Evolutionary conservation across 2,797 vertebrate genomes (phyloP), one percentile per base, ranked within the genome.

Genomic region (Mallotus villosus): DNA sequence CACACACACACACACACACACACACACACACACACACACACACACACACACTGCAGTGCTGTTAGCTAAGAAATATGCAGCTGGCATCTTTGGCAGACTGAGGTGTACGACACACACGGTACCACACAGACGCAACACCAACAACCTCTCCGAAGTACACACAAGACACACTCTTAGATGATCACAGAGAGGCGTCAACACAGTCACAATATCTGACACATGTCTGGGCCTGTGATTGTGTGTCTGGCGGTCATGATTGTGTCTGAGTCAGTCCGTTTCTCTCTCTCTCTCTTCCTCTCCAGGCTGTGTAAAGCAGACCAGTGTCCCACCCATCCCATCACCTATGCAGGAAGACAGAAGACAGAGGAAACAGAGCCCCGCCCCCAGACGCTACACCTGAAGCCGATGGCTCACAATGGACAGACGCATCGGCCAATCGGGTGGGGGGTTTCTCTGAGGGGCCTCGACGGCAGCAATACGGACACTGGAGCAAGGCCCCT

Each of bases 391-490:
- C 70, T 37, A 27, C n/a, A 77, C 72, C 78, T 74, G 71, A 67
- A 34, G 32, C 32, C 64, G 29, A 74, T 1, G 72, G 80, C 17
- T 64, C 34, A 46, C 41, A 34, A 81, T 1, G 59, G 84, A 76
- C 79, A 70, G 70, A 65, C 67, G 29, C 22, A 37, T 59, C 57
- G 5, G 75, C 71, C 78, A 75, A 63, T 16, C 70, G 65, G 63
- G 69, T 58, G 37, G 58, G 58, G 67, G n/a, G 46, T 4, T 74
- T 70, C 14, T 51, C 61, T 59, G 78, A 69, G 85, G 71, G 79
- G 84, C 84, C 77, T 66, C 71, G 63, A 78, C 75, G 51, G 85
- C 84, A 90, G 87, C 84, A 80, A 85, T 83, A 82, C 81, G 73
- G 74, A 86, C 79, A 77, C 78, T 57, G 81, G 80, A 78, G 80